Evolutionary conservation across 2,888 invertebrate genomes (phyloP).

Genomic region (Amiota minor): DNA sequence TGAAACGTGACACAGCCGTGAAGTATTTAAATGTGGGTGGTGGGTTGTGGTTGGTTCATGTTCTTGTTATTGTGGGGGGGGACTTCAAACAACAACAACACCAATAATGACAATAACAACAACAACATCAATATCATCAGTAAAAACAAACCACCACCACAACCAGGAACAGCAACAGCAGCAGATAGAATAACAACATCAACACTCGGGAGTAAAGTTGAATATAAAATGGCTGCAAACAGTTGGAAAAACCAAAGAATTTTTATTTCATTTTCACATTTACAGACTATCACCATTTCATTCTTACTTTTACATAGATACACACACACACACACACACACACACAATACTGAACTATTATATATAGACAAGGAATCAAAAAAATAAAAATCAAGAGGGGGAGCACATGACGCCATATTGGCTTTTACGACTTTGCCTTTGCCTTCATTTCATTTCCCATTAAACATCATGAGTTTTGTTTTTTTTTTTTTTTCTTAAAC

Average conservation of each 20-base stretch:
- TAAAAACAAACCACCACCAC: background rate
- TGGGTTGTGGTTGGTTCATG: slow-evolving; percentile 8
- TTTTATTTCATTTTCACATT: slow-evolving; percentile 66
- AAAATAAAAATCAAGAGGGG: background rate
- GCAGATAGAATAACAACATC: slow-evolving; percentile 3
- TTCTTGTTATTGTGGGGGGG: background rate
- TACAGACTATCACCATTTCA: slow-evolving; percentile 46
- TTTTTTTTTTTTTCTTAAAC: background rate
- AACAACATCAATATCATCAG: background rate
- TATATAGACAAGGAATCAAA: slow-evolving; percentile 12
- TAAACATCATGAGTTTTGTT: background rate
- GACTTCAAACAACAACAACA: background rate
- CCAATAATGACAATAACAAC: slow-evolving; percentile 13
- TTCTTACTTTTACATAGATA: slow-evolving; percentile 33
- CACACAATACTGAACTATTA: background rate
- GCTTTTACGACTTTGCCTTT: background rate
- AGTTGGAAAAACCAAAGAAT: slow-evolving; percentile 37
- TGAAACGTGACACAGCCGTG: slow-evolving; percentile 46
- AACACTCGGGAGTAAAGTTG: background rate
- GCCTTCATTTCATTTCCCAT: too few relatives aligned
- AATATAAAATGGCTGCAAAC: slow-evolving; percentile 67
- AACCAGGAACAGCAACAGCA: background rate
- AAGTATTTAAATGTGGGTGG: slow-evolving; percentile 67
- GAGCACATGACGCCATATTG: slow-evolving; percentile 14
- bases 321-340: slow-evolving; percentile 11